A percentile compares a stretch with the other conserved stretches of the same genome.
These are phyloP conservation scores for Cheirogaleus medius DNA, from an alignment of 2,113 vertebrate species.

Conservation along the genomic window DNA sequence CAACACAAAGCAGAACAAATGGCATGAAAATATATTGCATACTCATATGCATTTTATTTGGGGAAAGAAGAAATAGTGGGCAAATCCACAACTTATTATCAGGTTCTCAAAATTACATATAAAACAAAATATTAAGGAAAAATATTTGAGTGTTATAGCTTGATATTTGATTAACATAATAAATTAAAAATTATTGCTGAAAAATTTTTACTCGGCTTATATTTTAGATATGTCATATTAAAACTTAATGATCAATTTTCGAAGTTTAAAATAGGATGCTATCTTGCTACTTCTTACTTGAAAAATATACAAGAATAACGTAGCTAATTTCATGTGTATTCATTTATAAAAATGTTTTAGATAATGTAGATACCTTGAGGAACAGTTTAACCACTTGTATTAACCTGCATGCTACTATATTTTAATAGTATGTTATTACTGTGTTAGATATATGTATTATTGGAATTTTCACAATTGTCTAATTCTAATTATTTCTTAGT, in stretches of 20 bases:
- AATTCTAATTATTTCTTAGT: neutral
- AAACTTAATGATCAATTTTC: neutral
- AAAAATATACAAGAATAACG: neutral
- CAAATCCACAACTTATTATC: neutral
- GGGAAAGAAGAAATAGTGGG: neutral
- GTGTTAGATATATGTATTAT: neutral
- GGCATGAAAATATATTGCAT: neutral
- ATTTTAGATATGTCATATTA: neutral
- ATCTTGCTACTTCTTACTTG: neutral
- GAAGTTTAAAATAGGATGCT: neutral
- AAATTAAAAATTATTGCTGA: neutral
- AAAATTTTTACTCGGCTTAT: neutral
- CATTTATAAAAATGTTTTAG: neutral
- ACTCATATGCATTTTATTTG: neutral
- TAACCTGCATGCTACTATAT: neutral
- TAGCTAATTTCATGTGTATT: neutral
- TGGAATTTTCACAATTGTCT: neutral
- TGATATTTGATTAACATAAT: neutral
- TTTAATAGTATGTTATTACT: slow-evolving; percentile 11
- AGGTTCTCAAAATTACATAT: neutral
- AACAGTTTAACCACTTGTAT: neutral
- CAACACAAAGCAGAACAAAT: neutral
- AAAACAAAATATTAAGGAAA: neutral
- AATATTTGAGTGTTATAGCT: neutral
- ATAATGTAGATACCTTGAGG: neutral